Base-by-base conservation (phyloP, 2,888 invertebrate species). In the Trichogramma dendrolimi region DNA sequence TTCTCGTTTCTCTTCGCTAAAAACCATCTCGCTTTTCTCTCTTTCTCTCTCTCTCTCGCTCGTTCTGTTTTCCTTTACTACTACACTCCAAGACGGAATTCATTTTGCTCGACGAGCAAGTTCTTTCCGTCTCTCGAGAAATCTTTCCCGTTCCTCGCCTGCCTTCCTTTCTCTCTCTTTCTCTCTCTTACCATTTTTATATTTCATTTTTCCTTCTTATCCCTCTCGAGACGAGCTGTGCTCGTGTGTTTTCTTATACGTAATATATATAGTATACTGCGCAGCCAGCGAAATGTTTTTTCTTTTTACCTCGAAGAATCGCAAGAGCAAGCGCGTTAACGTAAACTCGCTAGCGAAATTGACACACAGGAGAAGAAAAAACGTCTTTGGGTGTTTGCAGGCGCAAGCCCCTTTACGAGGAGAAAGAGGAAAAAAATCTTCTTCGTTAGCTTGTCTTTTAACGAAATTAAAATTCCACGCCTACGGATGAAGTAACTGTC, bases 111-210 rank as follows among this genome's bases (percentile, higher is more conserved):
- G 65, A 67, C 66, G 65, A 70, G 65, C 66, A 57, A 68, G 67
- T 66, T 66, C 67, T 68, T 69, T 69, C 68, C 70, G 70, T 70
- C 68, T 69, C 68, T 63, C 65, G 68, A 68, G 69, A 70, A 70
- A 70, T 71, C 68, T 68, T 66, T 67, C 59, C 44, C 60, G 11
- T 53, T 40, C 10, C 55, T 48, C 42, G 27, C 43, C 14, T 44
- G 14, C 6, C 10, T 47, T 51, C n/a, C 11, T 51, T 48, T 56
- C 46, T 40, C 38, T 59, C 51, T 64, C 46, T 41, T 39, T 53
- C 41, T 56, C 40, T 52, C 40, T 11, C 44, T 55, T 14, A 10
- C 38, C 53, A 27, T 27, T 27, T 27, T 27, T 27, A 27, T 27
- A 27, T 27, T 27, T 27, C 46, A 43, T 48, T 14, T 53, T 46